Evolutionary conservation across 2,888 invertebrate species (phyloP), one percentile per base, ranked within the genome.

Genomic region (Hipparchia semele): DNA sequence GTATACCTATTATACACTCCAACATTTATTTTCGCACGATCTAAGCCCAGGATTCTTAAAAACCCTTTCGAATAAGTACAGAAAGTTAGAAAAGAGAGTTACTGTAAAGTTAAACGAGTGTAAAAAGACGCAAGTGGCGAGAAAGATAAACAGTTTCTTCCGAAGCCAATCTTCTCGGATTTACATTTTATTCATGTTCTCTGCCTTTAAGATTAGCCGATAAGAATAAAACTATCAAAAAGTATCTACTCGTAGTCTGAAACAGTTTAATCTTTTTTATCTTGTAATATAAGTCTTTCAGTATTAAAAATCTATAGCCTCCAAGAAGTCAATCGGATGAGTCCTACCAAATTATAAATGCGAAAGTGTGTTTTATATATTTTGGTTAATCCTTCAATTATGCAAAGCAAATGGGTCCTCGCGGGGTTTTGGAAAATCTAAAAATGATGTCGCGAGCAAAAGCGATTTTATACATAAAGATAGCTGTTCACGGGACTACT

Each of bases 131-230:
- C 33, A 59, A 59, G 33, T 33, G 59, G 33, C 9, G 59, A 33
- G 59, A 33, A 59, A 59, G 59, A 59, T 59, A 59, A 59, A 33
- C 59, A 59, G 33, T 59, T 59, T 59, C 59, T 59, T 9, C 7
- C 33, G 9, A 59, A 59, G 33, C 13, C 6, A 9, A 23, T 59
- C 13, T 3, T 58, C 23, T 39, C 39, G 10, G 59, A 59, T 59
- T 59, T 59, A 33, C 59, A 59, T 59, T 59, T 59, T 59, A 33
- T 59, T 59, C 59, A 9, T 23, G 58, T 58, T 58, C 33, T 33
- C 59, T 33, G 10, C 10, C 10, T 59, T 23, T 13, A 33, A 33
- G 59, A 59, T 59, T 59, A 10, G 33, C 8, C 59, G 10, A 59
- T 59, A 59, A 33, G 33, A 59, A 33, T 56, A 59, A 59, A 59